Base-by-base conservation (phyloP, 1,140 invertebrate species). In the Cardiocondyla obscurior region DNA sequence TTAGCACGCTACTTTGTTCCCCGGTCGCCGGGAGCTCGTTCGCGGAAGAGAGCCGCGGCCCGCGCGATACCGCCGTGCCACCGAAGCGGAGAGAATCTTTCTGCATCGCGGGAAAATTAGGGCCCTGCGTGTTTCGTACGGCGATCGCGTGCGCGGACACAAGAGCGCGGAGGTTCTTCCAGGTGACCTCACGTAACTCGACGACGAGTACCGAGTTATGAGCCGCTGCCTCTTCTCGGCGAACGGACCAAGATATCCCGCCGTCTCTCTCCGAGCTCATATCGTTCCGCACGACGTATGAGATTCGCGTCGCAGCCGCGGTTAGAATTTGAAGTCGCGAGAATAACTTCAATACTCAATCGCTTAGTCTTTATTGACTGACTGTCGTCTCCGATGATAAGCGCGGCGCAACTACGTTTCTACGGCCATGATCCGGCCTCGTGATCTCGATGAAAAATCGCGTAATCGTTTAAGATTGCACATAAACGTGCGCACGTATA, bases 101-200 rank as follows among this genome's bases (percentile, higher is more conserved):
- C 57, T 10, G 36, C 12, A 16, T 46, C 19, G 28, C 33, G 46
- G 6, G 44, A 6, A n/a, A 67, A 42, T 53, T 30, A 33, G 39
- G 55, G 28, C n/a, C n/a, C 67, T 81, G 53, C 77, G 65, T 77
- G 67, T 65, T 14, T 12, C 22, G 14, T 2, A 53, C 39, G 39
- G n/a, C 22, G 12, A 72, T 81, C 39, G 77, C 77, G 53, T 81
- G 77, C 53, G 53, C 74, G 53, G 67, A 73, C 73, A 81, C 64
- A 16, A 55, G 70, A 72, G 81, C 30, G n/a, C 19, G 33, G 64
- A 8, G 46, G 30, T 30, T 25, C n/a, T 62, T 30, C 69, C 72
- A 14, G 58, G 55, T 77, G 81, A 83, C 64, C 55, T 70, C 33
- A 65, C 83, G 79, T 51, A 79, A 82, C 60, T 81, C 57, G 57